These are phyloP conservation scores for Leptobrachium leishanense DNA, from an alignment of 2,113 vertebrate species.

Conservation along the genomic window DNA sequence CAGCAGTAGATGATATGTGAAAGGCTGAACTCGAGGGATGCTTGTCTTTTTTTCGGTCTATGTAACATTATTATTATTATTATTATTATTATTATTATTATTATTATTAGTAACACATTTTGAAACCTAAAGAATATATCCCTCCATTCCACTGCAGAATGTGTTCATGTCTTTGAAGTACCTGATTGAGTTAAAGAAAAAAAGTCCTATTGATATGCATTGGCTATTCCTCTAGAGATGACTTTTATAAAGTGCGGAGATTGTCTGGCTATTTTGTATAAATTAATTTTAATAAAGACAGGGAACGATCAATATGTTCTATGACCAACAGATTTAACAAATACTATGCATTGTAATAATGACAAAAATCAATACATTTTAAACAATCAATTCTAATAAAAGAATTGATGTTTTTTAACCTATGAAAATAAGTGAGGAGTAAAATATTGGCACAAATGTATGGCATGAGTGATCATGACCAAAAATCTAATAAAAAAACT, in stretches of 20 bases:
- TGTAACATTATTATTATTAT: no score
- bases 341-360: slow-evolving; percentile 19
- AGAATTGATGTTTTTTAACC: slow-evolving; percentile 4
- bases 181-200: not conserved
- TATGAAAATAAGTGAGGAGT: not conserved
- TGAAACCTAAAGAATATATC: no score
- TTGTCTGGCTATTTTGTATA: slow-evolving; percentile 30
- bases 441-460: not conserved
- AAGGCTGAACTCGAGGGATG: no score
- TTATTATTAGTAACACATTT: no score
- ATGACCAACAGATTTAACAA: slow-evolving; percentile 5
- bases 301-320: slow-evolving; percentile 13
- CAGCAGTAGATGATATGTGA: no score
- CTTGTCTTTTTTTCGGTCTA: no score
- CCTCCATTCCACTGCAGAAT: no score
- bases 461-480: not conserved
- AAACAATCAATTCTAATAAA: slow-evolving; percentile 16
- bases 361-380: slow-evolving; percentile 22
- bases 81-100: no score
- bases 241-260: slow-evolving; percentile 23
- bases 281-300: slow-evolving; percentile 29
- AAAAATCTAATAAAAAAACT: not conserved
- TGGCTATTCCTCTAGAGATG: slow-evolving; percentile 21
- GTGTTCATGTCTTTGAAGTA: no score
- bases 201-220: slow-evolving; percentile 9